phyloP scores from a whole-genome alignment of 2,113 vertebrate genomes.

The Oreocharis arfaki region DNA sequence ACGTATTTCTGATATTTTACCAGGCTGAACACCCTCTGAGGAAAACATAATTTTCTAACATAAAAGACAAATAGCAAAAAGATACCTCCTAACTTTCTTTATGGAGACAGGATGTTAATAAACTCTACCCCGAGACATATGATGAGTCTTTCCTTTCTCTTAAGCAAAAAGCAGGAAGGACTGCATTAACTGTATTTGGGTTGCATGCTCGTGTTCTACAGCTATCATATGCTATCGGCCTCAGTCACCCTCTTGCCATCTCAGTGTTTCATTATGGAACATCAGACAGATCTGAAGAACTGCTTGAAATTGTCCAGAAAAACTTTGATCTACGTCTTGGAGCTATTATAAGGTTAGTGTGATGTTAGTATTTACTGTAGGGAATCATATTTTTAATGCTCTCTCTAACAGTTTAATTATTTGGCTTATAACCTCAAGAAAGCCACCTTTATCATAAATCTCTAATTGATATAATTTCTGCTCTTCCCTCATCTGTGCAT shows the following conservation, averaged over 20 bases:
- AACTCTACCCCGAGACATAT: background rate
- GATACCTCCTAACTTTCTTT: background rate
- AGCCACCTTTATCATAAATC: background rate
- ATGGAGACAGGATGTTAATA: background rate
- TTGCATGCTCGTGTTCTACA: conserved; percentile 9
- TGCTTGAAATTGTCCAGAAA: conserved; percentile 81
- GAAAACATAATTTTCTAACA: background rate
- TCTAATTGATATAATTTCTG: background rate
- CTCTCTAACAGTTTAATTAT: background rate
- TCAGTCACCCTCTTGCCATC: conserved; percentile 81
- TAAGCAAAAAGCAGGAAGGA: background rate
- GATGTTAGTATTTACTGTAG: background rate
- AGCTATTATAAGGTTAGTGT: conserved; percentile 78
- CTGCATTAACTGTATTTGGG: background rate
- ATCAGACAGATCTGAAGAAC: conserved; percentile 77
- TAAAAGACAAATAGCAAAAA: background rate
- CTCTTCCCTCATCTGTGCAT: background rate
- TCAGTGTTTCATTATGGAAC: conserved; percentile 84
- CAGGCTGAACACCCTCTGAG: background rate
- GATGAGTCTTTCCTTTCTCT: background rate
- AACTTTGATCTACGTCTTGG: conserved; percentile 83
- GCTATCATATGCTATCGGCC: conserved; percentile 81
- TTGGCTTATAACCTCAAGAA: background rate
- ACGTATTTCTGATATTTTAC: background rate
- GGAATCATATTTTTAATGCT: background rate